Evolutionary conservation across 2,113 vertebrate species (phyloP).

Genomic region (Macrotus californicus): DNA sequence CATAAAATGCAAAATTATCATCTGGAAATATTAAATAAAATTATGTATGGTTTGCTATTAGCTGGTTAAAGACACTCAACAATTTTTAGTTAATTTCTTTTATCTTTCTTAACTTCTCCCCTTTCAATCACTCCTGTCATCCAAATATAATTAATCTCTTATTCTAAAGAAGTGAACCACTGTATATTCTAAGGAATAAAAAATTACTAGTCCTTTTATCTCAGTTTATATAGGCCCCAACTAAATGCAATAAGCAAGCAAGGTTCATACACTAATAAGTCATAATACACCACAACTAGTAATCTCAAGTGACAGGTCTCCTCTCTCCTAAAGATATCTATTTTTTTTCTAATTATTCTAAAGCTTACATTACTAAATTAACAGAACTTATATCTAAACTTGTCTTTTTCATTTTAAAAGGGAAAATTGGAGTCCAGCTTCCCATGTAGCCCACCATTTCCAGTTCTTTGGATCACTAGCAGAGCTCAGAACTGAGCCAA

Average conservation of each 20-base stretch:
- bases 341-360: background rate
- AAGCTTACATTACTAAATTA: background rate
- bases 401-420: background rate
- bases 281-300: background rate
- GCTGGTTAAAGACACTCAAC: background rate
- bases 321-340: background rate
- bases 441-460: too few relatives aligned
- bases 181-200: background rate
- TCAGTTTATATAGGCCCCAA: background rate
- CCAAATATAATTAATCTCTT: background rate
- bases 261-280: background rate
- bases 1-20: background rate
- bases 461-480: too few relatives aligned
- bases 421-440: too few relatives aligned
- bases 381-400: background rate
- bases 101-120: background rate
- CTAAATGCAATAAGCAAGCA: background rate
- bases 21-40: slow-evolving; percentile 17
- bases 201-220: background rate
- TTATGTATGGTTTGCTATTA: background rate
- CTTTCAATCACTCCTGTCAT: background rate
- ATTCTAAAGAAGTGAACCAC: background rate
- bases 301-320: background rate
- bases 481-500: too few relatives aligned
- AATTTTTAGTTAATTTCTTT: background rate